Evolutionary conservation across 2,888 invertebrate species (phyloP).

Genomic region (Callyntrura sp.): DNA sequence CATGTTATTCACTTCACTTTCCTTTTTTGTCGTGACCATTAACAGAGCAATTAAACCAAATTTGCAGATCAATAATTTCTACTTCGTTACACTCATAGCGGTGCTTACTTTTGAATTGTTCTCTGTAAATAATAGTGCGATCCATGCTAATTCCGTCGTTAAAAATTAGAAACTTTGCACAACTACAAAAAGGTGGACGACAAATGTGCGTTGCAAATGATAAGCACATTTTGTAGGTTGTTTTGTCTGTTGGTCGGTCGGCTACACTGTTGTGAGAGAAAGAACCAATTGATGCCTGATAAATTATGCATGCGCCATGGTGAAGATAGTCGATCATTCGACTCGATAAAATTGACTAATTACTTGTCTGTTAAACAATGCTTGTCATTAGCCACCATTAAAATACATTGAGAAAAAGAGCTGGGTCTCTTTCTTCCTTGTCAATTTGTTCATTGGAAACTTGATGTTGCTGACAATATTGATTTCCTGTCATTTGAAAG

Average conservation of each 20-base stretch:
- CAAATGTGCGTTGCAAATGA: background rate
- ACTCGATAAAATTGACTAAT: conserved; percentile 76
- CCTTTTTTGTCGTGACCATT: no score
- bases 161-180: background rate
- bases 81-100: no score
- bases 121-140: no score
- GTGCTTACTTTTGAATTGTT: no score
- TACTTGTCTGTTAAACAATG: conserved; percentile 65
- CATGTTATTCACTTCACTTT: no score
- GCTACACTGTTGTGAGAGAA: background rate
- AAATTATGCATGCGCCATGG: conserved; percentile 29
- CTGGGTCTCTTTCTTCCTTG: conserved; percentile 46
- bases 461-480: conserved; percentile 53
- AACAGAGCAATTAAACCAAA: no score
- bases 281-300: background rate
- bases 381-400: conserved; percentile 68
- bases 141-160: background rate
- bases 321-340: conserved; percentile 63
- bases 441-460: conserved; percentile 65
- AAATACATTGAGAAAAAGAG: conserved; percentile 33
- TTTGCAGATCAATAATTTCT: no score
- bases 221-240: background rate
- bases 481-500: conserved; percentile 68
- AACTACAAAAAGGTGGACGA: background rate
- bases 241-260: background rate